Evolutionary conservation across 2,797 vertebrate genomes (phyloP).

Genomic region (Periophthalmus magnuspinnatus): DNA sequence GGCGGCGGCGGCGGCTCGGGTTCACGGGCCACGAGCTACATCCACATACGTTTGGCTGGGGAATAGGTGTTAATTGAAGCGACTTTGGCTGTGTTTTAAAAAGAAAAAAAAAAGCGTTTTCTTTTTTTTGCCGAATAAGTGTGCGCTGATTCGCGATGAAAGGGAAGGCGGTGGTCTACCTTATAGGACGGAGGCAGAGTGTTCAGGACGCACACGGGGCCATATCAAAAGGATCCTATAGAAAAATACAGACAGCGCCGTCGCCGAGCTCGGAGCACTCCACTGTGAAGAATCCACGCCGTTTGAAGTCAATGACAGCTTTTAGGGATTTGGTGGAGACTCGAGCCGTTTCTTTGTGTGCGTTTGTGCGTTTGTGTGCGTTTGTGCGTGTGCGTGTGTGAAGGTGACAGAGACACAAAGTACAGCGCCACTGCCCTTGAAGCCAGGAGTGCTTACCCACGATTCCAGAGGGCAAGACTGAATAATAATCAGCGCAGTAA

Average conservation of each 20-base stretch:
- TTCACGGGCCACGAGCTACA: neutral
- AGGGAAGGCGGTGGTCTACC: constrained; percentile 24
- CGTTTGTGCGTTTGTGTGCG: constrained; percentile 16
- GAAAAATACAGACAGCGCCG: constrained; percentile 49
- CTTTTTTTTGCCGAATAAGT: neutral
- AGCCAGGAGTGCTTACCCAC: constrained; percentile 30
- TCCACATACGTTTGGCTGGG: constrained; percentile 12
- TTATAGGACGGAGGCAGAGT: constrained; percentile 9
- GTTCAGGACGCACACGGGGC: constrained; percentile 44
- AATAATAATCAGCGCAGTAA: constrained; percentile 12
- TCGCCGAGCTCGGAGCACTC: constrained; percentile 46
- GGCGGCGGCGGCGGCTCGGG: neutral
- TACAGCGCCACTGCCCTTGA: constrained; percentile 40
- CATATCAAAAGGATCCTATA: constrained; percentile 60
- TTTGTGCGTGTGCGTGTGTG: constrained; percentile 26
- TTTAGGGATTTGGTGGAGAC: constrained; percentile 70
- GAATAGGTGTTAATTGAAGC: constrained; percentile 3
- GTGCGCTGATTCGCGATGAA: constrained; percentile 16
- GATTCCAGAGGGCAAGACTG: constrained; percentile 14
- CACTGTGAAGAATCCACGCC: constrained; percentile 51
- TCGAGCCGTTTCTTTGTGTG: constrained; percentile 55
- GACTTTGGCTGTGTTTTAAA: constrained; percentile 4
- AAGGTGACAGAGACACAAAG: constrained; percentile 59
- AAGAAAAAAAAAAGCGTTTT: too few species aligned
- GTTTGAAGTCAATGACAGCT: constrained; percentile 74